Evolutionary conservation across 2,888 invertebrate genomes (phyloP), one percentile per base, ranked within the genome.

Genomic region (Acleris emargana): DNA sequence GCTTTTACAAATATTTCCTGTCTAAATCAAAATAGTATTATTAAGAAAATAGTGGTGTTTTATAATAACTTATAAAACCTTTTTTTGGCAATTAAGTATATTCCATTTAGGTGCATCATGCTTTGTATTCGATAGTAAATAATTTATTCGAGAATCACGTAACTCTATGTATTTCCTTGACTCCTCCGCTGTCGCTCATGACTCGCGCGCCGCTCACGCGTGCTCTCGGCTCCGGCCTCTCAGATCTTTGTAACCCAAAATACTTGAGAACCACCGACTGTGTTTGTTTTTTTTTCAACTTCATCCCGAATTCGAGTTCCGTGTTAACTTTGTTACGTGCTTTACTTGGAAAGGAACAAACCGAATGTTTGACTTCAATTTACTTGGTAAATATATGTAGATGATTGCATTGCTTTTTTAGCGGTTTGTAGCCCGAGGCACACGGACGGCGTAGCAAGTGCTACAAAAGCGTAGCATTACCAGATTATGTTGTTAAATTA

Each of bases 211-310:
- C 68, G 78, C 80, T 3, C 38, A 13, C 38, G 77, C 84, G 84
- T 83, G 77, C 77, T 75, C 73, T 82, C 75, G 70, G 78, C 76
- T 73, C 77, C 81, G 84, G 83, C 84, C 79, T 71, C 79, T 77
- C 76, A 82, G 81, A 87, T 87, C 84, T 85, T 83, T 85, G 83
- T 81, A 82, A 82, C 81, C 80, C 81, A 78, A 66, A 86, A 87
- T 83, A 84, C 84, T 84, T 75, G 71, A 73, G 74, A 79, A 80
- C 77, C 76, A 77, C 77, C 76, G 74, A 80, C 77, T 55, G 76
- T 78, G 69, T 72, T 78, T 73, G 69, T 72, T 70, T 75, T 79
- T 83, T 83, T 84, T 83, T 82, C 79, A 82, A 88, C 83, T 85
- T 83, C 79, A 83, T 83, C 80, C 78, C 72, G 76, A 79, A 83